These are phyloP conservation scores for Dromococcyx pavoninus DNA, from an alignment of 2,797 vertebrate genomes.

Conservation along the genomic window DNA sequence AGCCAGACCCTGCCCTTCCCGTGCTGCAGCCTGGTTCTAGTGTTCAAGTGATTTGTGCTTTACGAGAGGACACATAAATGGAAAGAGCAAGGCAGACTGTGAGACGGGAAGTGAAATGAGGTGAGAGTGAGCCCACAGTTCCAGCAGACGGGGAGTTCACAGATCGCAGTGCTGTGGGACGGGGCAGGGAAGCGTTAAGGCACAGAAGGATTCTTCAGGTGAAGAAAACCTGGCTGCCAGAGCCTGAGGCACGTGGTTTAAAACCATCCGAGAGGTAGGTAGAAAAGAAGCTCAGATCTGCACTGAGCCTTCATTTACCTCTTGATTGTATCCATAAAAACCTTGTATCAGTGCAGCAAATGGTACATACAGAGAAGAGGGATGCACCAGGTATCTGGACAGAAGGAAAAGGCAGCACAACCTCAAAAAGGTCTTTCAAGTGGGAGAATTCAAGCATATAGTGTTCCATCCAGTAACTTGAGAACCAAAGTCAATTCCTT, in stretches of 20 bases:
- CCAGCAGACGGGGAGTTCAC: not conserved
- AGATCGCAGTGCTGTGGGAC: not conserved
- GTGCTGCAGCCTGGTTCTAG: not conserved
- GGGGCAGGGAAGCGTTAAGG: constrained; percentile 14
- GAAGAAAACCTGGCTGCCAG: not conserved
- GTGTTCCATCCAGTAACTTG: constrained; percentile 45
- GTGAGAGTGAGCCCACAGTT: not conserved
- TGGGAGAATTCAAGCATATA: constrained; percentile 50
- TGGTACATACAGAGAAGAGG: not conserved
- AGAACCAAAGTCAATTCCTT: not conserved
- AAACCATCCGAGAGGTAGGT: constrained; percentile 51
- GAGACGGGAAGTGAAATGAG: not conserved
- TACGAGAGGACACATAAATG: not conserved
- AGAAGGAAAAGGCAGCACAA: not conserved
- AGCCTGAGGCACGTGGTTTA: not conserved
- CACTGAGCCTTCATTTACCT: constrained; percentile 56
- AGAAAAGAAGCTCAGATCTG: constrained; percentile 32
- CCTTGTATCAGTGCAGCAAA: constrained; percentile 49
- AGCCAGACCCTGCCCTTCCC: not conserved
- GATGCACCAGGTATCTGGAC: not conserved
- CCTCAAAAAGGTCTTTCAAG: not conserved
- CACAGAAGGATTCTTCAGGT: constrained; percentile 13
- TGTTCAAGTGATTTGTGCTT: not conserved
- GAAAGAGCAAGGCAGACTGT: not conserved
- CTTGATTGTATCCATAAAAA: not conserved